Evolutionary conservation across 1,140 invertebrate genomes (phyloP).

Genomic region (Sesamia nonagrioides): DNA sequence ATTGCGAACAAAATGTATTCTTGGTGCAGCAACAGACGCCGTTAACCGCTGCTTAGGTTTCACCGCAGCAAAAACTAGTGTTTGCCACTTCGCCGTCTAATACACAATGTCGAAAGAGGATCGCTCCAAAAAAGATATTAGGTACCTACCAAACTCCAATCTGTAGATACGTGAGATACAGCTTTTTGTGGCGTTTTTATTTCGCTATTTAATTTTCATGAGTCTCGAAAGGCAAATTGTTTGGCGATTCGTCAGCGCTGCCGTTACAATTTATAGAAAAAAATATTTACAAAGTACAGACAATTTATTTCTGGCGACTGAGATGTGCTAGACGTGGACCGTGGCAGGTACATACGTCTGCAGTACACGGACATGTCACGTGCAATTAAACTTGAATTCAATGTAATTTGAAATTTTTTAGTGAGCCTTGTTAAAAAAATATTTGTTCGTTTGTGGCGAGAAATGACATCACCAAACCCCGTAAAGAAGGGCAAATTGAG

Average conservation of each 20-base stretch:
- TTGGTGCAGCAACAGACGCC: constrained; percentile 14
- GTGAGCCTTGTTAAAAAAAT: neutral
- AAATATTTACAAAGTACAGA: constrained; percentile 12
- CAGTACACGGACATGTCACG: neutral
- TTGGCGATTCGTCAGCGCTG: neutral
- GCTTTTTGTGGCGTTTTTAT: constrained; percentile 28
- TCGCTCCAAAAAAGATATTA: constrained; percentile 26
- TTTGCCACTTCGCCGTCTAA: constrained; percentile 8
- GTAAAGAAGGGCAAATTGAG: neutral
- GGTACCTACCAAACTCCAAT: constrained; percentile 24
- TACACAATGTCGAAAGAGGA: constrained; percentile 39
- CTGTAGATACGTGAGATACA: neutral
- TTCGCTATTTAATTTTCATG: neutral
- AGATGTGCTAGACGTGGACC: neutral
- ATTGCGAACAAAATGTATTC: constrained; percentile 41
- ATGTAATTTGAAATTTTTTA: neutral
- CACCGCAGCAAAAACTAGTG: constrained; percentile 48
- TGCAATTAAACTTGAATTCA: neutral
- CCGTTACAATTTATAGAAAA: constrained; percentile 12
- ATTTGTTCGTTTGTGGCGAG: neutral
- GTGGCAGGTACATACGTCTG: neutral
- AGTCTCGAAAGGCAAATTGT: neutral
- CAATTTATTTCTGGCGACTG: constrained; percentile 7
- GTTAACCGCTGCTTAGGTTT: constrained; percentile 39
- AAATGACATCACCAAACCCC: neutral